Evolutionary conservation across 2,113 vertebrate genomes (phyloP), one percentile per base, ranked within the genome.

Genomic region (Aldabrachelys gigantea): DNA sequence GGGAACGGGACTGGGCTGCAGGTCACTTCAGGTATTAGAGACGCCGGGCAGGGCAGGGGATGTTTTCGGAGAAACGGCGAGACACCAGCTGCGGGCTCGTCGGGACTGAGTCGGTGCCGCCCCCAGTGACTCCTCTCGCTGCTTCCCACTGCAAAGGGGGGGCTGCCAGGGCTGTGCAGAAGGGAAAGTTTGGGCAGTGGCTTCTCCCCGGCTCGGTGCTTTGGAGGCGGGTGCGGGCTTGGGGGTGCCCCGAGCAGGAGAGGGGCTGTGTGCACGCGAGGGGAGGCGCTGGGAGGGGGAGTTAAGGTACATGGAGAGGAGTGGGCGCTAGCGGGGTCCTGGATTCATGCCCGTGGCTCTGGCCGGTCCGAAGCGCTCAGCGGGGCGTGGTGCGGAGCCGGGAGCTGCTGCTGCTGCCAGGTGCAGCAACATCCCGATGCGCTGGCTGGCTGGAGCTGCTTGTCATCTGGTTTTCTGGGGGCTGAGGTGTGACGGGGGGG

Each of bases 71-170:
- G 38, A 65, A n/a, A 84, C 57, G 17, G 25, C 53, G 17, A 80
- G 56, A 91, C 78, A 80, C 47, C 41, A 3, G 16, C 47, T 10
- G 83, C 88, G 91, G 92, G 94, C 89, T 96, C 96, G 91, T 82
- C 35, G n/a, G 93, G 95, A 94, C 80, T 3, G 75, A 88, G 95
- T 89, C 91, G 38, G 12, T 27, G 94, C 22, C 53, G 91, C 52
- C 57, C 78, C 44, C 29, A 1, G 29, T 31, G 59, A 16, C 59
- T 10, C 56, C 92, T 65, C 82, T 89, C 90, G 75, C 54, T 22
- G 76, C 52, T 53, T 21, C 52, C 69, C 82, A 57, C 80, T 90
- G 82, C 31, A 27, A 13, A 80, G 86, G 94, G 91, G 93, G 90
- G 91, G 85, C 87, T 89, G 91, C 92, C 96, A 95, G 96, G 94